These are phyloP conservation scores for Paguma larvata DNA, from an alignment of 2,797 vertebrate genomes.

Conservation along the genomic window DNA sequence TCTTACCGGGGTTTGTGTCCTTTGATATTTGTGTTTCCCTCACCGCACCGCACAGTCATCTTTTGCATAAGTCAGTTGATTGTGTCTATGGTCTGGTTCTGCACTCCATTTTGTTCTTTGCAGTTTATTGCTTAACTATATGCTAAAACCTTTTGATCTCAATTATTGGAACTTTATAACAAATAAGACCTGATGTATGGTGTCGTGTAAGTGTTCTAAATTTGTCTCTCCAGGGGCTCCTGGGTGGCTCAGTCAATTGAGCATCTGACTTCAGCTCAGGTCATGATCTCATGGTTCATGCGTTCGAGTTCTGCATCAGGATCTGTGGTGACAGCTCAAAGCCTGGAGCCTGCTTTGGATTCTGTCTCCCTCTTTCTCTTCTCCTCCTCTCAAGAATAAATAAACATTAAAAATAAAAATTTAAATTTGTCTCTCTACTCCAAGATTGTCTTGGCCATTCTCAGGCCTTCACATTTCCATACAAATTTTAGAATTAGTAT, in stretches of 20 bases:
- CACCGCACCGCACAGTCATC: neutral
- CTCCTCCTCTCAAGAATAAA: no score
- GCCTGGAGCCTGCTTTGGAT: no score
- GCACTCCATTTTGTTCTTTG: neutral
- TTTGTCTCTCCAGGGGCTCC: neutral
- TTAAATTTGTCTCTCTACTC: slow-evolving; percentile 28
- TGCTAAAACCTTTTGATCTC: neutral
- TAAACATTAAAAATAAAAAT: no score
- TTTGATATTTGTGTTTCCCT: neutral
- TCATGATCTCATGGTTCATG: no score
- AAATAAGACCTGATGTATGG: neutral
- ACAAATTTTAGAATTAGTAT: slow-evolving; percentile 57
- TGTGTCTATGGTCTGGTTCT: neutral
- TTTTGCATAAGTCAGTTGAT: neutral
- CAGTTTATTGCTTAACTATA: neutral
- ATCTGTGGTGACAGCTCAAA: no score
- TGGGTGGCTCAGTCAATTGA: no score
- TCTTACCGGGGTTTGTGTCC: neutral
- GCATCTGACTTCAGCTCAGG: no score
- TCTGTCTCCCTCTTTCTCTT: no score
- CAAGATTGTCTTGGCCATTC: slow-evolving; percentile 28
- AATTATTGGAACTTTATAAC: slow-evolving; percentile 18
- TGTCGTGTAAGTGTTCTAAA: slow-evolving; percentile 7
- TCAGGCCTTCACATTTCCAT: neutral
- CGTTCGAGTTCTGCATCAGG: no score